phyloP scores from a whole-genome alignment of 2,888 invertebrate genomes.

The Agrochola lota region DNA sequence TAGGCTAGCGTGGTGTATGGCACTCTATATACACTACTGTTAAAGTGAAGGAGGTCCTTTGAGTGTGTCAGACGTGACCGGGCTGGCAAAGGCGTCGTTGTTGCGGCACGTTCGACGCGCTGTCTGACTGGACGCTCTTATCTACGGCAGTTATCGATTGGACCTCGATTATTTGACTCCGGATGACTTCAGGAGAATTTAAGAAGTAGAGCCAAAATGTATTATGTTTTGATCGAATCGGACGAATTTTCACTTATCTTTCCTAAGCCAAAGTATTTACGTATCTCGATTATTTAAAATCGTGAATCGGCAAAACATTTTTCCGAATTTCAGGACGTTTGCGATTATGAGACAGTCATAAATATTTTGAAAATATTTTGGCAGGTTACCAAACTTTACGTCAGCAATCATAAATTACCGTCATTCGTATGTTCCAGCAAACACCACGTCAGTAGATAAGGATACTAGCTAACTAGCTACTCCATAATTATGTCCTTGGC shows the following conservation, averaged over 20 bases:
- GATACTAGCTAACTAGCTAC: constrained; percentile 59
- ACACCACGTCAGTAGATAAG: constrained; percentile 68
- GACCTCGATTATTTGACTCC: constrained; percentile 25
- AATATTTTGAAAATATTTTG: constrained; percentile 54
- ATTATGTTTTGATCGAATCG: not conserved
- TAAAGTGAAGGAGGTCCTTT: constrained; percentile 77
- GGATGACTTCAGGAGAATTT: not conserved
- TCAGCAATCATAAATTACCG: constrained; percentile 48
- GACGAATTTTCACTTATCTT: not conserved
- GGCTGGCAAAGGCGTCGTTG: constrained; percentile 75
- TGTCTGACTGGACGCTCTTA: constrained; percentile 63
- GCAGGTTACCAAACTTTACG: constrained; percentile 43
- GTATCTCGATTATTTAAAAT: not conserved
- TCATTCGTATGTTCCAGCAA: constrained; percentile 43
- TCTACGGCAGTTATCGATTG: constrained; percentile 52
- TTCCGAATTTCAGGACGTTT: constrained; percentile 15
- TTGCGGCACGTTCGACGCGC: constrained; percentile 65
- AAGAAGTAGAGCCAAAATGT: not conserved
- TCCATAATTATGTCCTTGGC: constrained; percentile 77
- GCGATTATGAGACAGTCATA: constrained; percentile 37
- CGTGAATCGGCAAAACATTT: not conserved
- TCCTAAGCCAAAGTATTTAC: not conserved
- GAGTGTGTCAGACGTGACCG: constrained; percentile 85
- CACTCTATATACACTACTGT: constrained; percentile 66
- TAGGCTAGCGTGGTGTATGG: constrained; percentile 59